Evolutionary conservation across 2,888 invertebrate genomes (phyloP).

Genomic region (Xestia c-nigrum): DNA sequence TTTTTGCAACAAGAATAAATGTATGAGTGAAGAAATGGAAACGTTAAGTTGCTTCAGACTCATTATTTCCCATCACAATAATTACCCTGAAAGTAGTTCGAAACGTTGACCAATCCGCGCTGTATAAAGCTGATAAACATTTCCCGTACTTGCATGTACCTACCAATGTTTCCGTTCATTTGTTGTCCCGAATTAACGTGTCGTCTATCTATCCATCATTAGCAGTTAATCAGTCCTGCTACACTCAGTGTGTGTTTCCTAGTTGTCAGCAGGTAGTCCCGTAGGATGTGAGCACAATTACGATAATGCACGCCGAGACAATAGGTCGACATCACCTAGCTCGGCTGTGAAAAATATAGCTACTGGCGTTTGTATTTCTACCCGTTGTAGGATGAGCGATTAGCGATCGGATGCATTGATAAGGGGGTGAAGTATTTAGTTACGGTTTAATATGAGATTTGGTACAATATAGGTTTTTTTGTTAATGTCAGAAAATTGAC

Average conservation of each 20-base stretch:
- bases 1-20: too few species aligned
- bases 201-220: slow-evolving; percentile 13
- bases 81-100: neutral
- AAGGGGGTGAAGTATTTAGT: slow-evolving; percentile 8
- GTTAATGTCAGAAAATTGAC: neutral
- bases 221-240: slow-evolving; percentile 61
- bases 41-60: neutral
- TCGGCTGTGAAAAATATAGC: slow-evolving; percentile 41
- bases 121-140: neutral
- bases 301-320: slow-evolving; percentile 72
- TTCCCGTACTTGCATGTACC: neutral
- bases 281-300: slow-evolving; percentile 78
- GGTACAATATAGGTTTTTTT: neutral
- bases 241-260: slow-evolving; percentile 58
- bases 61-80: neutral
- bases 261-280: slow-evolving; percentile 68
- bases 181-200: slow-evolving; percentile 11
- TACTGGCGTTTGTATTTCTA: slow-evolving; percentile 42
- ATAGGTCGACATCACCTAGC: slow-evolving; percentile 41
- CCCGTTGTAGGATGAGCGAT: slow-evolving; percentile 58
- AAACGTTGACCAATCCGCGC: too few species aligned
- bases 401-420: slow-evolving; percentile 50
- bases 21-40: neutral
- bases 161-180: neutral
- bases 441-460: neutral